A percentile compares a stretch with the other conserved stretches of the same genome.
Conservation (phyloP, 2,113 vertebrate species). For the Bufo gargarizans region DNA sequence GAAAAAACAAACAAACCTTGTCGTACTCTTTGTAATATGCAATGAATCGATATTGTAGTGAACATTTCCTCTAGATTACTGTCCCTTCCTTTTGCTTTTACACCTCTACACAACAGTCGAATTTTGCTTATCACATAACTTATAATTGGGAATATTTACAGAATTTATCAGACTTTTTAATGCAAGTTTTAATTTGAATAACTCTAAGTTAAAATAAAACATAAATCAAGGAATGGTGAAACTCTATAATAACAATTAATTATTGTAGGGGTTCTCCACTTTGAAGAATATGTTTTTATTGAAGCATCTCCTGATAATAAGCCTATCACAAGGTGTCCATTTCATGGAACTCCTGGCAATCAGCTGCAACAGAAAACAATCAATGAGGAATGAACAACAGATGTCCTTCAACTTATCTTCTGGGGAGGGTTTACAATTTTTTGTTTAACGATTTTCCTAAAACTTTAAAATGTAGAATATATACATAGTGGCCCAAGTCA, state of each 20-base stretch:
- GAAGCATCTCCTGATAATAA: not conserved
- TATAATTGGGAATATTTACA: not conserved
- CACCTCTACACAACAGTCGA: not conserved
- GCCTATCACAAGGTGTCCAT: not conserved
- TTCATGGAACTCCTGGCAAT: not conserved
- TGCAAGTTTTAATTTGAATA: too few relatives aligned
- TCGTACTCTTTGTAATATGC: constrained; percentile 31
- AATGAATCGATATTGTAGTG: constrained; percentile 29
- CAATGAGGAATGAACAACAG: not conserved
- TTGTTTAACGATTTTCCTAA: not conserved
- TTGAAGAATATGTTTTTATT: not conserved
- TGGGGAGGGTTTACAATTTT: not conserved
- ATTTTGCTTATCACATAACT: not conserved
- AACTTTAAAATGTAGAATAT: not conserved
- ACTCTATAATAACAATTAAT: too few relatives aligned
- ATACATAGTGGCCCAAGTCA: too few relatives aligned
- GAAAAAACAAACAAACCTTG: constrained; percentile 15
- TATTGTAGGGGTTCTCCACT: too few relatives aligned
- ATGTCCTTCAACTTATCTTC: not conserved
- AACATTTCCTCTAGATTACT: constrained; percentile 36
- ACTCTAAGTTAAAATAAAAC: too few relatives aligned
- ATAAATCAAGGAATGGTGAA: too few relatives aligned
- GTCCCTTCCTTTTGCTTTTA: not conserved
- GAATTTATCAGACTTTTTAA: too few relatives aligned
- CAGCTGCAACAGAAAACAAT: not conserved